Base-by-base conservation (phyloP, 1,140 invertebrate genomes). In the Sminthurinus signatus region DNA sequence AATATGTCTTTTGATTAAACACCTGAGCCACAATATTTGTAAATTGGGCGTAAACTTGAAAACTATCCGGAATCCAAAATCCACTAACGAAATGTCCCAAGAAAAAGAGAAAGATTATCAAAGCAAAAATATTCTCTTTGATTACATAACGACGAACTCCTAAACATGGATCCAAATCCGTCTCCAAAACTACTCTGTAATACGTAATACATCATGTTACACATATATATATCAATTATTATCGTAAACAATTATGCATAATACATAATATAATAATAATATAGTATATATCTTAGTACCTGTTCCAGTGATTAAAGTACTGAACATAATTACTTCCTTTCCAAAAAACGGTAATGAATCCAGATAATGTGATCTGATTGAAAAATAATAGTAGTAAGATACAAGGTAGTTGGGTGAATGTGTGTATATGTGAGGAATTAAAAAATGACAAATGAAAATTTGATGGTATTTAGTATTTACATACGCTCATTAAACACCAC, bases 281-380 rank as follows among this genome's bases (percentile, higher is more conserved):
- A n/a, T n/a, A n/a, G 25, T 67, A 60, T 32, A 67, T 59, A 5
- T 63, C n/a, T 61, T 17, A 67, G 60, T 2, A 67, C 65, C 32
- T 50, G 59, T 63, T 62, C 46, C 60, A 67, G 50, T 67, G 60
- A 31, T 63, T 67, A 25, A 63, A 62, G 46, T 57, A 67, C 17
- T 67, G 65, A 23, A 67, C 65, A 36, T 58, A 62, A 17, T 55
- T 51, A 10, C 51, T 63, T 10, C 60, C 60, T 5, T 62, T 44
- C 8, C 52, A 15, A 14, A 67, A 44, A 44, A 67, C 29, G 21
- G 62, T 60, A 12, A 58, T 39, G 23, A 61, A 63, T 28, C 65
- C 65, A 19, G 51, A 25, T 14, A 58, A 59, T 1, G 65, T 44
- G n/a, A 67, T 56, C 48, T 65, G 39, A 60, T 52, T 52, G 39